These are phyloP conservation scores for Homarus gammarus DNA, from an alignment of 2,888 invertebrate species.

Conservation along the genomic window DNA sequence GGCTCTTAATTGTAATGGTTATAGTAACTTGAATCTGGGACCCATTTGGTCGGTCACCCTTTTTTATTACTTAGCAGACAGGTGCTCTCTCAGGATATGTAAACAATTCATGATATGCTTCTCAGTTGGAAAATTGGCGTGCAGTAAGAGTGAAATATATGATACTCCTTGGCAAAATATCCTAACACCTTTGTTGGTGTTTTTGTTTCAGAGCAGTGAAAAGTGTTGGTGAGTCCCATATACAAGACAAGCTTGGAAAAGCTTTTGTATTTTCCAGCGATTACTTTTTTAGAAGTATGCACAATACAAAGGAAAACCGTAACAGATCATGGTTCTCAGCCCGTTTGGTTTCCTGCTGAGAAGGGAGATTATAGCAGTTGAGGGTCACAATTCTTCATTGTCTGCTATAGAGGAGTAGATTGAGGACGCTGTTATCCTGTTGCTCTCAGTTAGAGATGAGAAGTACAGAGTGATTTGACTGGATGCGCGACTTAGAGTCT, in stretches of 20 bases:
- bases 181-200: constrained; percentile 17
- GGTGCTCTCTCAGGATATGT: no score
- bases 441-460: not conserved
- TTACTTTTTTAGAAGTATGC: not conserved
- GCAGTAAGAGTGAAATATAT: not conserved
- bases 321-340: constrained; percentile 4
- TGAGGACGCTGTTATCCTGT: constrained; percentile 1
- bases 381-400: not conserved
- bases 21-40: no score
- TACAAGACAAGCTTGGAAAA: constrained; percentile 4
- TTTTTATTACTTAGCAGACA: no score
- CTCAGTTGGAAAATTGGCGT: constrained; percentile 1
- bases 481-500: not conserved
- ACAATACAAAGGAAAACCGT: not conserved
- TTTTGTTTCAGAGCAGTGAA: constrained; percentile 18
- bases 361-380: not conserved
- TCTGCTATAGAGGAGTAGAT: constrained; percentile 9
- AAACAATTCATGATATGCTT: not conserved
- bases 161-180: not conserved
- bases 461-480: constrained; percentile 8
- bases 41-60: no score
- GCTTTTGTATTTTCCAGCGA: not conserved
- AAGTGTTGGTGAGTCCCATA: constrained; percentile 12
- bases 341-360: not conserved
- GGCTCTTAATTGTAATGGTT: no score